phyloP scores from a whole-genome alignment of 2,797 vertebrate genomes.

The Sebastes dallii region DNA sequence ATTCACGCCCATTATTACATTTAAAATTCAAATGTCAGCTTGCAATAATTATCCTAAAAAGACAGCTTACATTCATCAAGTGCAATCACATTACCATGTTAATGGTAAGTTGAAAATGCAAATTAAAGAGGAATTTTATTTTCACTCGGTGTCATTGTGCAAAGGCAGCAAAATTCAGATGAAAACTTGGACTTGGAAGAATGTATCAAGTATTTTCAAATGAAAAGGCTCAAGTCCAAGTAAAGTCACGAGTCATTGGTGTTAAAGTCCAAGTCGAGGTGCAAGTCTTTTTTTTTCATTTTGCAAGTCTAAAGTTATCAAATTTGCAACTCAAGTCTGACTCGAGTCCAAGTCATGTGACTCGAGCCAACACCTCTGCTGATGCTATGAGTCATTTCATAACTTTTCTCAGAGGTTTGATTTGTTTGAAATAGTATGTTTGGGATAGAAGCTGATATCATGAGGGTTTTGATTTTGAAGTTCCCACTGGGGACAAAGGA shows the following conservation, averaged over 20 bases:
- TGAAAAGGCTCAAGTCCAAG: background rate
- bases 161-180: background rate
- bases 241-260: background rate
- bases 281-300: no score
- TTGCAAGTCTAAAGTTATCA: no score
- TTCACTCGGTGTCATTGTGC: background rate
- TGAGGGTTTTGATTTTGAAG: background rate
- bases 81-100: conserved; percentile 26
- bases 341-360: background rate
- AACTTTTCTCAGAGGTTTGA: background rate
- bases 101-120: conserved; percentile 15
- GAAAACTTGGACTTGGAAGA: background rate
- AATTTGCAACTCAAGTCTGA: no score
- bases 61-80: conserved; percentile 6
- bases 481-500: background rate
- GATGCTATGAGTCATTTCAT: background rate
- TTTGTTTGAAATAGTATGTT: background rate
- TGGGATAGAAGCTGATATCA: background rate
- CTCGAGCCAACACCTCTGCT: background rate
- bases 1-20: conserved; percentile 14
- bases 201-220: background rate
- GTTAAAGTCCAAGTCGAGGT: background rate
- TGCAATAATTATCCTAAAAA: conserved; percentile 6
- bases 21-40: conserved; percentile 16
- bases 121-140: conserved; percentile 7